Base-by-base conservation (phyloP, 2,797 vertebrate genomes). In the Enteromius treurensis region DNA sequence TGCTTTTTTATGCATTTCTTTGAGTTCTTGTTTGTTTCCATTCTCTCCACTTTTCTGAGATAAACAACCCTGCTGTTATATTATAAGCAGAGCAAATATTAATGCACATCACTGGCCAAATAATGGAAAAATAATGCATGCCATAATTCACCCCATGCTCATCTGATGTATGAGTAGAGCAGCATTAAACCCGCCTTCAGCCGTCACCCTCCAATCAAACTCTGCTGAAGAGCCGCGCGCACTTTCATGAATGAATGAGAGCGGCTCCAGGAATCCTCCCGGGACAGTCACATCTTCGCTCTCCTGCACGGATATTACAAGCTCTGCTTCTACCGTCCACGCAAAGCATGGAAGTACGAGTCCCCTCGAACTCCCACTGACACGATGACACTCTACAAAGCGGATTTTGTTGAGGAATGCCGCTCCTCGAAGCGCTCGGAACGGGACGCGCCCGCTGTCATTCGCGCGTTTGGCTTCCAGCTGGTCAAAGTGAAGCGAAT, bases 181-280 rank as follows among this genome's bases (percentile, higher is more conserved):
- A 75, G 45, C 87, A 88, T 90, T 90, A 90, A 87, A 88, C 49
- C 73, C 55, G 87, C 92, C 90, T 84, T 82, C 21, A 85, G 87
- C 62, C 87, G 80, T 81, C 74, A 90, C 77, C 77, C 69, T 86
- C 88, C 87, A 93, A 90, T 92, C 89, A 92, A 53, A 90, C 81
- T n/a, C 70, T 65, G 71, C 60, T 79, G 67, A 37, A 77, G 85
- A 58, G 45, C 80, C 29, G 45, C 62, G 86, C 85, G 77, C 81
- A 77, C 84, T 86, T 82, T 85, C 83, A 76, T 89, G 85, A 88
- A 89, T 84, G 84, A 86, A 83, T 78, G 86, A 79, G 51, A 86
- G 82, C 86, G 29, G 58, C 47, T 70, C 64, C 80, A n/a, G 47
- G 53, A 84, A 86, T 75, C 65, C 86, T 86, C 79, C 21, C 26